Conservation (phyloP, 1,140 invertebrate species). For the Alviniconcha marisindica region DNA sequence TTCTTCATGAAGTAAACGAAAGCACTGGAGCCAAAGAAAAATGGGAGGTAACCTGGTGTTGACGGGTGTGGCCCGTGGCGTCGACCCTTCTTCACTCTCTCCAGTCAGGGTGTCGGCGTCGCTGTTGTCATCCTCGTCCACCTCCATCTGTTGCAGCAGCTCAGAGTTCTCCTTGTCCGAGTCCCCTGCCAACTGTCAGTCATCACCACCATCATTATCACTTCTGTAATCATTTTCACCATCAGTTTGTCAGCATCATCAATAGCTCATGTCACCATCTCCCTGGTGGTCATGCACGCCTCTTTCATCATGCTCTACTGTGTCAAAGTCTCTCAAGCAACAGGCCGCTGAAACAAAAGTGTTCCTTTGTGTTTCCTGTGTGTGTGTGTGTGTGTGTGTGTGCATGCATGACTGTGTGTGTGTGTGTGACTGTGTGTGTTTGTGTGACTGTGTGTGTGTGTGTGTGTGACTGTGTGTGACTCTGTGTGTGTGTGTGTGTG, state of each 20-base stretch:
- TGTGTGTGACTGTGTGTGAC: too few species aligned
- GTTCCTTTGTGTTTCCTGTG: too few species aligned
- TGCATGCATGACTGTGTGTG: too few species aligned
- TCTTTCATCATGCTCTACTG: neutral
- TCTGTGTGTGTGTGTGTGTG: too few species aligned
- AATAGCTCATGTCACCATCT: too few species aligned
- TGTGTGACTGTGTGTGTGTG: too few species aligned
- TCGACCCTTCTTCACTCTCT: slow-evolving; percentile 58
- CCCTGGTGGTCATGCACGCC: neutral
- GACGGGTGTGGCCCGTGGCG: slow-evolving; percentile 56
- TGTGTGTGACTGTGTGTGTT: too few species aligned
- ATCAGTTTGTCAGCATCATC: too few species aligned
- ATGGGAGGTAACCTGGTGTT: slow-evolving; percentile 7
- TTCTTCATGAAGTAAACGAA: too few species aligned
- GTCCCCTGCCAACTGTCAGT: slow-evolving; percentile 51
- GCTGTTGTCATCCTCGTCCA: slow-evolving; percentile 48
- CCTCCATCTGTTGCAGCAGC: slow-evolving; percentile 41
- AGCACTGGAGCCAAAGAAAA: too few species aligned
- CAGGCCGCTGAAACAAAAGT: neutral
- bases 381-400: too few species aligned
- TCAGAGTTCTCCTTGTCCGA: slow-evolving; percentile 58
- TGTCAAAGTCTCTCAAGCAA: neutral
- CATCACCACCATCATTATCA: neutral
- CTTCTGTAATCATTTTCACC: neutral
- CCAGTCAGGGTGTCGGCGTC: slow-evolving; percentile 68